Conservation (phyloP, 2,797 vertebrate species). For the Spinus olivaceus region DNA sequence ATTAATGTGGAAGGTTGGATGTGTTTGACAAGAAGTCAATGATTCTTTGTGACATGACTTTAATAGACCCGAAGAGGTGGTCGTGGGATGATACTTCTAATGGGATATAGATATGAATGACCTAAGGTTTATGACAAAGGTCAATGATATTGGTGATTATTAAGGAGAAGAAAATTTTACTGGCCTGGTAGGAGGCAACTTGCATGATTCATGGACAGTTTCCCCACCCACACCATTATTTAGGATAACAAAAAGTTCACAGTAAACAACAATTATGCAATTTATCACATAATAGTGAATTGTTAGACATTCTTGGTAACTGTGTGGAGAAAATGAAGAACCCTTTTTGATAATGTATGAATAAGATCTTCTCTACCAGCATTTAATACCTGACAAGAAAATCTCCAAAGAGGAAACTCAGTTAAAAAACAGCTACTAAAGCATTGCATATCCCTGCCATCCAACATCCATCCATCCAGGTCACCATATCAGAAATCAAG, state of each 20-base stretch:
- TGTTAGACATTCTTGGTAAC: background rate
- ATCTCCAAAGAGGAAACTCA: background rate
- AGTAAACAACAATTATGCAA: background rate
- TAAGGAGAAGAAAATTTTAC: conserved; percentile 69
- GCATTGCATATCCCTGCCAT: fast-evolving
- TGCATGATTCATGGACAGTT: conserved; percentile 63
- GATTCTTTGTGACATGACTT: conserved; percentile 75
- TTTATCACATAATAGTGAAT: background rate
- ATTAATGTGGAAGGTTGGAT: conserved; percentile 68
- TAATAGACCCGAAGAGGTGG: conserved; percentile 71
- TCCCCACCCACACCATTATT: background rate
- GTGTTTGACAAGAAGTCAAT: conserved; percentile 76
- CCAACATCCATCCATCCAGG: background rate
- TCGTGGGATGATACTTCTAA: conserved; percentile 72
- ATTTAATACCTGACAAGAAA: background rate
- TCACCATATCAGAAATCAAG: background rate
- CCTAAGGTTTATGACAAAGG: conserved; percentile 76
- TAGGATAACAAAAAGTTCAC: background rate
- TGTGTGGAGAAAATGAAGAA: background rate
- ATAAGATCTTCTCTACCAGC: background rate
- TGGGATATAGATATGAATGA: conserved; percentile 67
- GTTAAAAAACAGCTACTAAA: background rate
- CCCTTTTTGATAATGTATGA: fast-evolving
- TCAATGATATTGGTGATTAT: conserved; percentile 73
- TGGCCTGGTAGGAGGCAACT: conserved; percentile 66